Evolutionary conservation across 2,113 vertebrate genomes (phyloP), one percentile per base, ranked within the genome.

Genomic region (Pelmatolapia mariae): DNA sequence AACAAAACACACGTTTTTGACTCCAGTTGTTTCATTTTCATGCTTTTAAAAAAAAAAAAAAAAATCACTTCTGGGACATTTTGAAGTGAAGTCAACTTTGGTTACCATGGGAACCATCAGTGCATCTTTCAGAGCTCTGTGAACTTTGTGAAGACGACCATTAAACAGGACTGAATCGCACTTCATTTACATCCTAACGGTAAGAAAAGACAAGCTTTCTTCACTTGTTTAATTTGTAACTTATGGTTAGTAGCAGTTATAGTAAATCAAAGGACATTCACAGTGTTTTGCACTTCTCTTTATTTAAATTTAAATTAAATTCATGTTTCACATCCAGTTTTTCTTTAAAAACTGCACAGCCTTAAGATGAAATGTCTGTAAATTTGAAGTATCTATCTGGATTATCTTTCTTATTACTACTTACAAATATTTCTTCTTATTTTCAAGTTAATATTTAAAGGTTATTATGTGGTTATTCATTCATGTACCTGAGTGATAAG

Each of bases 321-420:
- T 63, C 31, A 63, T n/a, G 6, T 12, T 63, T 36, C 31, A 63
- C 29, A 19, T 63, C 59, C 6, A 36, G 2, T 33, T 61, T 61
- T 63, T 63, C 16, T 36, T 63, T n/a, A 36, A 36, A 63, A 63
- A 63, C 29, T 36, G 61, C 31, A 66, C 31, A 66, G 31, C 16
- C 61, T 66, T 66, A 36, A 63, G 31, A 63, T 63, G 61, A n/a
- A 36, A 66, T n/a, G 19, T 66, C 18, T 66, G 6, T 33, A 4
- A n/a, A 38, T 66, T 66, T 38, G 31, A 66, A 63, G 0, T 19
- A 63, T 63, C 1, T 36, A 0, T 11, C 18, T 66, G 4, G 18
- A 66, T 66, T n/a, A 38, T 38, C 3, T 66, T 0, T 68, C 19
- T 68, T 66, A 36, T 36, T 36, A 6, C 59, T 66, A 22, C 19